Evolutionary conservation across 2,888 invertebrate species (phyloP), one percentile per base, ranked within the genome.

Genomic region (Euplagia quadripunctaria): DNA sequence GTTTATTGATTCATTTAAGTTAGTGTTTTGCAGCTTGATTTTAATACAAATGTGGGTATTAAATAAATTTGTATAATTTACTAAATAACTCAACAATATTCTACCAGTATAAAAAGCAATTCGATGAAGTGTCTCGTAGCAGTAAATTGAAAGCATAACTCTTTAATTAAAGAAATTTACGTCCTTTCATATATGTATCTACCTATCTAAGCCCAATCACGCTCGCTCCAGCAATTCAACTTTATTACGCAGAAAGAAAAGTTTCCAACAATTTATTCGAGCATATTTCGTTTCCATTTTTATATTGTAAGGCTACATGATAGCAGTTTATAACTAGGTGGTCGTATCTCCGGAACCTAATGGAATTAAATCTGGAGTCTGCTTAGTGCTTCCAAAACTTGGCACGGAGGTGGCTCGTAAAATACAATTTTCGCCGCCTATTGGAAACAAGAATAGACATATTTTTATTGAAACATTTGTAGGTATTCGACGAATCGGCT

Each of bases 301-400:
- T 92, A 87, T 88, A 88, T 83, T 84, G 82, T 82, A 86, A 92
- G 93, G 89, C 92, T 92, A 88, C 92, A 91, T 90, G 85, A 88
- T 74, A 75, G 64, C 42, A 90, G 88, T 91, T 92, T 85, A 79
- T 87, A 90, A 89, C 82, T 86, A 86, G 85, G 80, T 77, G 67
- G 77, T 68, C 68, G 86, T 89, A 86, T 88, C 79, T 79, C 80
- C 79, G 77, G 82, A 81, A 84, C 82, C 86, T 90, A 90, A 92
- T 91, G 88, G 86, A 90, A 93, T 93, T 92, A 90, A 85, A 87
- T 80, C 79, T 73, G 61, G 71, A 84, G 85, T 83, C 82, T 86
- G 83, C 87, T 87, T 84, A 86, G 84, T 71, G 74, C 70, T 70
- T 70, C 80, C 79, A 68, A 77, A 80, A 83, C 81, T 75, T 69